Conservation (phyloP, 2,888 invertebrate species). For the Lasioglossum vierecki region DNA sequence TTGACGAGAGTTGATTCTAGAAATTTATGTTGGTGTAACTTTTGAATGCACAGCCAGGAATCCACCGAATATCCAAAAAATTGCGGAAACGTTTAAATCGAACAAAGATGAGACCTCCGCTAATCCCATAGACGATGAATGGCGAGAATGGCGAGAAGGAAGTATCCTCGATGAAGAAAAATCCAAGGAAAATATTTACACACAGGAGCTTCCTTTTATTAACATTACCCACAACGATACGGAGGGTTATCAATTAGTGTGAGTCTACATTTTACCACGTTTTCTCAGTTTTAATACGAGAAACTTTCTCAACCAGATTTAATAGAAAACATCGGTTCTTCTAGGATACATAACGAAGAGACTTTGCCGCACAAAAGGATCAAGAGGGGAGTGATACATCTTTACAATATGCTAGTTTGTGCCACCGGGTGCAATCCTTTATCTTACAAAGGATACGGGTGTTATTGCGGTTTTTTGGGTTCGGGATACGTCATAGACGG, state of each 20-base stretch:
- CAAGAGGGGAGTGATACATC: constrained; percentile 90
- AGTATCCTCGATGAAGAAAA: constrained; percentile 58
- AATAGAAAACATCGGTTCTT: constrained; percentile 4
- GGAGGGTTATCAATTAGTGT: constrained; percentile 30
- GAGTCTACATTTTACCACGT: constrained; percentile 18
- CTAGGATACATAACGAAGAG: constrained; percentile 39
- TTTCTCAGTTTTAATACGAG: neutral
- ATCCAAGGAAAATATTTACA: constrained; percentile 26
- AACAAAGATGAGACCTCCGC: constrained; percentile 30
- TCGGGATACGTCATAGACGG: constrained; percentile 92
- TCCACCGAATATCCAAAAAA: constrained; percentile 36
- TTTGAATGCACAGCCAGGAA: constrained; percentile 48
- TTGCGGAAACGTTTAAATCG: constrained; percentile 31
- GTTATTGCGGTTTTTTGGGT: constrained; percentile 95
- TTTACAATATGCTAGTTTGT: constrained; percentile 94
- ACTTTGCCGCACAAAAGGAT: constrained; percentile 81
- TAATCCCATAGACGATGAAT: constrained; percentile 43
- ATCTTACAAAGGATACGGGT: constrained; percentile 94
- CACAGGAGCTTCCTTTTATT: constrained; percentile 12
- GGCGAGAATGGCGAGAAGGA: constrained; percentile 63
- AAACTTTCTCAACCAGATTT: neutral
- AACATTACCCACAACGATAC: constrained; percentile 56
- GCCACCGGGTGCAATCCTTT: constrained; percentile 94
- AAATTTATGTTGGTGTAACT: neutral
- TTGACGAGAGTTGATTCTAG: neutral